Conservation (phyloP, 1,140 invertebrate species). For the Nephila pilipes region DNA sequence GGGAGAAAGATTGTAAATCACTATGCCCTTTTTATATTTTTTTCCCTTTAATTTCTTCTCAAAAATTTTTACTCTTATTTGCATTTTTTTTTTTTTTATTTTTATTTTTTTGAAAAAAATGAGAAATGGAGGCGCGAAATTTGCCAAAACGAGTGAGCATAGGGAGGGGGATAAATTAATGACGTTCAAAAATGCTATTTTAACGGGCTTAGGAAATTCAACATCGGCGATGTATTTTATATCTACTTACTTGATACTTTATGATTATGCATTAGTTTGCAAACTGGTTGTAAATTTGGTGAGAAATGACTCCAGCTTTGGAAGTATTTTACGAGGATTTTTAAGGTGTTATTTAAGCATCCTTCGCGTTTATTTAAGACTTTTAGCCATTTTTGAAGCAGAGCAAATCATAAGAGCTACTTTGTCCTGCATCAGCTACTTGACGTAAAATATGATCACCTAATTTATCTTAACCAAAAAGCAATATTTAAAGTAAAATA, state of each 20-base stretch:
- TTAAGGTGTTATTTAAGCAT: constrained; percentile 4
- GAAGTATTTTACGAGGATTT: constrained; percentile 55
- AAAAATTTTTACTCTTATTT: constrained; percentile 24
- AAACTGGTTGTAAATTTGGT: constrained; percentile 72
- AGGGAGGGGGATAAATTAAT: constrained; percentile 61
- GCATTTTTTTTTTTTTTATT: constrained; percentile 24
- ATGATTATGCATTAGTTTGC: constrained; percentile 75
- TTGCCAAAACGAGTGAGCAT: constrained; percentile 31
- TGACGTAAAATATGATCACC: neutral
- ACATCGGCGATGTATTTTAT: constrained; percentile 63
- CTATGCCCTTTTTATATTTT: neutral
- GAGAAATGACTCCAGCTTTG: constrained; percentile 62
- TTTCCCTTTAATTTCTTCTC: neutral
- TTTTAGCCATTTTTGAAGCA: neutral
- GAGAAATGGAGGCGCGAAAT: constrained; percentile 69
- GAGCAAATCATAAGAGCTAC: neutral
- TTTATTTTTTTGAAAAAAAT: constrained; percentile 53
- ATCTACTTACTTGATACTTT: constrained; percentile 69
- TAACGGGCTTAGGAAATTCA: constrained; percentile 67
- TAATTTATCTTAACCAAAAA: neutral
- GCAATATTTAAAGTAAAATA: neutral
- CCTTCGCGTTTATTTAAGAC: constrained; percentile 37
- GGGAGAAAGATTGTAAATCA: constrained; percentile 72
- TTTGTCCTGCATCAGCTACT: neutral
- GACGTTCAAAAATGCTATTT: constrained; percentile 72